Evolutionary conservation across 2,888 invertebrate species (phyloP), one percentile per base, ranked within the genome.

Genomic region (Epicampocera succincta): DNA sequence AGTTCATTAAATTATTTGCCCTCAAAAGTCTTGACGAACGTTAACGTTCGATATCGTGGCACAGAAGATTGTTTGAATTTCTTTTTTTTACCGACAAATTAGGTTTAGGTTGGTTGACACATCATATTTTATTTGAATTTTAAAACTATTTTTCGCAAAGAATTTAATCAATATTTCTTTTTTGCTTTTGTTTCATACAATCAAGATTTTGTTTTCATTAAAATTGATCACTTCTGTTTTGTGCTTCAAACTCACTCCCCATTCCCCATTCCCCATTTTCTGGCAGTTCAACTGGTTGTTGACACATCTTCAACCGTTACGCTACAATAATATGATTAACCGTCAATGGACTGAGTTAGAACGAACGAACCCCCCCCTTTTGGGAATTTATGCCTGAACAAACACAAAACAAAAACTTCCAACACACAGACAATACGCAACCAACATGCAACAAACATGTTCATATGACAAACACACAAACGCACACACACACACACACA

Each of bases 281-380:
- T 29, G 3, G 33, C 15, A 63, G 50, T 73, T 54, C 46, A 68
- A 54, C 72, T 72, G 76, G 68, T 68, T 76, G 76, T 72, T 72
- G 80, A 76, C 80, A 76, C 80, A 80, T 81, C 54, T 81, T 68
- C 60, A 66, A 9, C 33, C 33, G 33, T 33, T 33, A 9, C 33
- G 52, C 63, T 63, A 73, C 56, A 77, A 68, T 76, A 77, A 73
- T 69, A 58, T 73, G 73, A 73, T 77, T 69, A 81, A 77, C 65
- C 60, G 44, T 5, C 80, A 58, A 58, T 33, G 50, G 69, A 40
- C 40, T 38, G 66, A 60, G 38, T 60, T 58, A 58, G 21, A 56
- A 42, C 46, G 8, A 68, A 60, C n/a, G n/a, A n/a, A n/a, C n/a
- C n/a, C 40, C 58, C 58, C 69, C 46, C 50, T 75, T 63, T 52